These are phyloP conservation scores for Lasioglossum albipes DNA, from an alignment of 1,140 invertebrate genomes.

Conservation along the genomic window DNA sequence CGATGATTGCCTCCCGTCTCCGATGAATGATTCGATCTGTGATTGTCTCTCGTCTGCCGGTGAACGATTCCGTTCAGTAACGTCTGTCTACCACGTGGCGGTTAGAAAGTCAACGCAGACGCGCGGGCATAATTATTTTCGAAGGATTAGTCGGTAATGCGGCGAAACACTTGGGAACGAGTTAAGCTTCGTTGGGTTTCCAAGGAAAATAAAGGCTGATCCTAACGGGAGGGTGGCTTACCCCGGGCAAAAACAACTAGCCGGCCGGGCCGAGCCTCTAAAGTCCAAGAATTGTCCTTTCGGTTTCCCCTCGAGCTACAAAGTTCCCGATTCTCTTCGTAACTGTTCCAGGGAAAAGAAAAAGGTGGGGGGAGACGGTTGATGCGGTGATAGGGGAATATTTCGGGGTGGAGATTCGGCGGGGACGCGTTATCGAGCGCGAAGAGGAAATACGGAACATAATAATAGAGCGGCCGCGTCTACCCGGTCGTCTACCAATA, in stretches of 20 bases:
- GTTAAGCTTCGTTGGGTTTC: constrained; percentile 55
- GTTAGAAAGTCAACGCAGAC: not conserved
- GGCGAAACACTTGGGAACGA: constrained; percentile 56
- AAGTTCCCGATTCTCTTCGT: too few relatives aligned
- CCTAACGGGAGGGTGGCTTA: constrained; percentile 50
- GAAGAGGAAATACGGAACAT: constrained; percentile 49
- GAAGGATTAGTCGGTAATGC: constrained; percentile 55
- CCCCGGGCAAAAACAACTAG: constrained; percentile 57
- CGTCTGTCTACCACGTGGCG: too few relatives aligned
- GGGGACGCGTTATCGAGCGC: not conserved
- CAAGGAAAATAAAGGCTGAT: constrained; percentile 63
- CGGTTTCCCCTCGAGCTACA: not conserved
- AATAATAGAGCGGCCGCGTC: constrained; percentile 61
- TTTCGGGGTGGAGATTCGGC: not conserved
- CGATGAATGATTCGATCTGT: too few relatives aligned
- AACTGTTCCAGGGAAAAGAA: too few relatives aligned
- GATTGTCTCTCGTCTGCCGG: too few relatives aligned
- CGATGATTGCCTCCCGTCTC: too few relatives aligned
- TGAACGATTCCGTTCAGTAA: too few relatives aligned
- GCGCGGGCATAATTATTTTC: constrained; percentile 56
- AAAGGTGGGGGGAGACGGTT: too few relatives aligned
- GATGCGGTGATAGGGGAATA: not conserved
- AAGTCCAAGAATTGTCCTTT: constrained; percentile 42
- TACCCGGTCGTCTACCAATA: constrained; percentile 59
- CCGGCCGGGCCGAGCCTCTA: not conserved